A percentile compares a stretch with the other conserved stretches of the same genome.
phyloP scores from a whole-genome alignment of 2,113 vertebrate species.

The Lagopus leucura region DNA sequence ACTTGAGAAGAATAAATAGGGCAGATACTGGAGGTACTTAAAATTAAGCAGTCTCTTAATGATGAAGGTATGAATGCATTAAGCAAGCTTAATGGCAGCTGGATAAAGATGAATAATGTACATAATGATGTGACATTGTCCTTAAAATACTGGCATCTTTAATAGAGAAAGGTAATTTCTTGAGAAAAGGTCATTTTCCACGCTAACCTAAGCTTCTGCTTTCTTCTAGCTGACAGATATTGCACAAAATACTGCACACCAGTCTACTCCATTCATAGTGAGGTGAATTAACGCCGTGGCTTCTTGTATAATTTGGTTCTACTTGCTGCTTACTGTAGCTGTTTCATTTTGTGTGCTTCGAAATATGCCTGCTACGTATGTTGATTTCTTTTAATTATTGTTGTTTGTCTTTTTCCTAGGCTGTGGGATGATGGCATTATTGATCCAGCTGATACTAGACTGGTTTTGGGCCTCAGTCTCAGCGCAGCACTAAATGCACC shows the following conservation, averaged over 20 bases:
- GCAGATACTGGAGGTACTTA: neutral
- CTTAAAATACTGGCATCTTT: neutral
- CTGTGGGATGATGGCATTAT: slow-evolving; percentile 99
- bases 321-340: neutral
- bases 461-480: slow-evolving; percentile 93
- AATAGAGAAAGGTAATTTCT: neutral
- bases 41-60: neutral
- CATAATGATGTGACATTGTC: neutral
- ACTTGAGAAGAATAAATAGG: neutral
- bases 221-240: neutral
- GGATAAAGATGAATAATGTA: neutral
- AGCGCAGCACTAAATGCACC: slow-evolving; percentile 93
- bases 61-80: neutral
- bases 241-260: neutral
- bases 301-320: neutral
- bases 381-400: neutral
- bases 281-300: neutral
- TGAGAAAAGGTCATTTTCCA: neutral
- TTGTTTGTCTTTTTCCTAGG: slow-evolving; percentile 65
- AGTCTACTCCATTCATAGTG: neutral
- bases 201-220: neutral
- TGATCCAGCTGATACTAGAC: slow-evolving; percentile 93
- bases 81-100: neutral
- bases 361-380: neutral
- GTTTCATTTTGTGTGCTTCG: neutral